phyloP scores from a whole-genome alignment of 2,113 vertebrate species.

The Charina bottae region DNA sequence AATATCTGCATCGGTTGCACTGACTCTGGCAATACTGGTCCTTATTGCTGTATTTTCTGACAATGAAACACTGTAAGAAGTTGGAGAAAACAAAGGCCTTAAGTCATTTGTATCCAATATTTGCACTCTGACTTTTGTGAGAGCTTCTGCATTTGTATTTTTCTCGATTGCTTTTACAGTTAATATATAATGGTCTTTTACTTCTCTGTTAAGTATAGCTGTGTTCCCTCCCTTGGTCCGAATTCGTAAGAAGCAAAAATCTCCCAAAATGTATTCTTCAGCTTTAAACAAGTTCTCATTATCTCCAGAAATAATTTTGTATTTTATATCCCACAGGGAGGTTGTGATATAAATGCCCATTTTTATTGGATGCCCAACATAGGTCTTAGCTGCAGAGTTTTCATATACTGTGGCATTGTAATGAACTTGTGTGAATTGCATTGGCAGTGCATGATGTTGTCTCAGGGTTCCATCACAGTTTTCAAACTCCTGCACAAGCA shows the following conservation, averaged over 20 bases:
- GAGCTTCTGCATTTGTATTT: constrained; percentile 83
- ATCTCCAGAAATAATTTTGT: constrained; percentile 97
- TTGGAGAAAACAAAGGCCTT: constrained; percentile 94
- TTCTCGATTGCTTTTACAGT: constrained; percentile 91
- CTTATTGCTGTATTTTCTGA: constrained; percentile 91
- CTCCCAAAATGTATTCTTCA: constrained; percentile 90
- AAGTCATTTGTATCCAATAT: constrained; percentile 98
- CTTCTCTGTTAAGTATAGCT: constrained; percentile 95
- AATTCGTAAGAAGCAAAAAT: constrained; percentile 97
- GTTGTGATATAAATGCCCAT: constrained; percentile 91
- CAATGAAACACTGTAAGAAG: constrained; percentile 92
- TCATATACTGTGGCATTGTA: constrained; percentile 96
- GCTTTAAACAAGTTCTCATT: constrained; percentile 98
- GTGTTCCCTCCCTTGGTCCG: constrained; percentile 99
- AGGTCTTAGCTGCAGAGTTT: constrained; percentile 98
- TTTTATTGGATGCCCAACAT: constrained; percentile 89
- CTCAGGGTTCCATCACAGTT: constrained; percentile 79
- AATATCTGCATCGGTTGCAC: constrained; percentile 95
- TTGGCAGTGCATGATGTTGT: constrained; percentile 66
- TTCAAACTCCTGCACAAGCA: constrained; percentile 83
- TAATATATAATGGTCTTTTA: constrained; percentile 91
- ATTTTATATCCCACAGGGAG: constrained; percentile 89
- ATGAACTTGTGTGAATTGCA: constrained; percentile 87
- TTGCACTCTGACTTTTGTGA: constrained; percentile 85
- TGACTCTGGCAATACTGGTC: constrained; percentile 90